Percentiles rank a stretch among this genome's conserved stretches.
phyloP scores from a whole-genome alignment of 2,113 vertebrate species.

The Ammospiza nelsoni region DNA sequence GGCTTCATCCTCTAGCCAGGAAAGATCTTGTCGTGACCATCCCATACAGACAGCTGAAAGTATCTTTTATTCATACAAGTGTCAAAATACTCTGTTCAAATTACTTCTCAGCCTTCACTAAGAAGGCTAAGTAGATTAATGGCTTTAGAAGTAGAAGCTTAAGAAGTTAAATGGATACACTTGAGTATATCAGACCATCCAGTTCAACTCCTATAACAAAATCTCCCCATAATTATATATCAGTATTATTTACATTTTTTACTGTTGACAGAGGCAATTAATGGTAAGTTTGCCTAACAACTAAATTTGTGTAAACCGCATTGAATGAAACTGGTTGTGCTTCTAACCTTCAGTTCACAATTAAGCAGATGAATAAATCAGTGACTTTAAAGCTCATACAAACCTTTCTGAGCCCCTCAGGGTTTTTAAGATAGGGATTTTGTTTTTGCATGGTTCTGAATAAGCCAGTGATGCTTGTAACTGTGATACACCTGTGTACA shows the following conservation, averaged over 20 bases:
- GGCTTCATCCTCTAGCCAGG: not conserved
- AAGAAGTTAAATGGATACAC: not conserved
- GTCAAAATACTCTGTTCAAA: not conserved
- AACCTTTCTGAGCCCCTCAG: not conserved
- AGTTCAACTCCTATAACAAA: not conserved
- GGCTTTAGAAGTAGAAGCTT: constrained; percentile 1
- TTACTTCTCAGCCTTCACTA: not conserved
- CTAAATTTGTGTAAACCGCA: not conserved
- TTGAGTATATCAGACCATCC: not conserved
- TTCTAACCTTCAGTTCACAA: not conserved
- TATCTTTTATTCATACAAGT: not conserved
- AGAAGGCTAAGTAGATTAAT: constrained; percentile 22
- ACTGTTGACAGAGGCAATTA: not conserved
- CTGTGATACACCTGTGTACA: not conserved
- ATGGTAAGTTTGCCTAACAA: not conserved
- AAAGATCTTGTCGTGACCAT: not conserved
- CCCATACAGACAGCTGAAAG: not conserved
- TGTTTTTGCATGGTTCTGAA: not conserved
- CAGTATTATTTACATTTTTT: not conserved
- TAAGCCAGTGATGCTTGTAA: not conserved
- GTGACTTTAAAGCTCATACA: not conserved
- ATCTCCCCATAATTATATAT: not conserved
- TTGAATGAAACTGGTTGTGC: not conserved
- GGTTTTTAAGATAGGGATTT: not conserved
- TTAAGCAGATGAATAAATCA: not conserved